These are phyloP conservation scores for Vulpes vulpes DNA, from an alignment of 2,113 vertebrate species.

Conservation along the genomic window DNA sequence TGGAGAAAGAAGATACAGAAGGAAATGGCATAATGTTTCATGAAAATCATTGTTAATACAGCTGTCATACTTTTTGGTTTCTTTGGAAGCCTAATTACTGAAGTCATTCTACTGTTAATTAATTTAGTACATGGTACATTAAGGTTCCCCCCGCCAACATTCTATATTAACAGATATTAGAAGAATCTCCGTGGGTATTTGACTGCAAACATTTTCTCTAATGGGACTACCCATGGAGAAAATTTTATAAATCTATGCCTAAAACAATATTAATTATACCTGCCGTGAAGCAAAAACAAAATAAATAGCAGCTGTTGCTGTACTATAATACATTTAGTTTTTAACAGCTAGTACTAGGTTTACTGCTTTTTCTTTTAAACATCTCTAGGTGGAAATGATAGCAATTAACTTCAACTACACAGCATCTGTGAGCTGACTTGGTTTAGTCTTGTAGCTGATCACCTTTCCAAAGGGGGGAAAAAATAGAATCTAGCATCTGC, in stretches of 20 bases:
- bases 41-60: background rate
- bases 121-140: conserved; percentile 51
- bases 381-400: conserved; percentile 16
- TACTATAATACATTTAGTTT: conserved; percentile 50
- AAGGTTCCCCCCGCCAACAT: background rate
- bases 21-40: background rate
- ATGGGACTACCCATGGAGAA: conserved; percentile 57
- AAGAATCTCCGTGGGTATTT: conserved; percentile 9
- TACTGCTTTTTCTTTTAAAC: background rate
- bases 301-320: conserved; percentile 46
- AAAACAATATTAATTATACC: conserved; percentile 71
- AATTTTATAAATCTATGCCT: conserved; percentile 66
- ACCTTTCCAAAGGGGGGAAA: background rate
- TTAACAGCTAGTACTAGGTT: conserved; percentile 28
- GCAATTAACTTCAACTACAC: background rate
- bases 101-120: conserved; percentile 65
- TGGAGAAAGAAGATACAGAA: background rate
- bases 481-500: background rate
- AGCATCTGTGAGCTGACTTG: background rate
- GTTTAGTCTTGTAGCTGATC: background rate
- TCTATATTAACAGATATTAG: conserved; percentile 55
- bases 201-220: conserved; percentile 56
- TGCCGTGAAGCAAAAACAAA: conserved; percentile 55
- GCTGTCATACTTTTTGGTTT: background rate
- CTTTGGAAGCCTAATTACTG: conserved; percentile 59